Conservation (phyloP, 2,113 vertebrate species). For the Strigops habroptila region DNA sequence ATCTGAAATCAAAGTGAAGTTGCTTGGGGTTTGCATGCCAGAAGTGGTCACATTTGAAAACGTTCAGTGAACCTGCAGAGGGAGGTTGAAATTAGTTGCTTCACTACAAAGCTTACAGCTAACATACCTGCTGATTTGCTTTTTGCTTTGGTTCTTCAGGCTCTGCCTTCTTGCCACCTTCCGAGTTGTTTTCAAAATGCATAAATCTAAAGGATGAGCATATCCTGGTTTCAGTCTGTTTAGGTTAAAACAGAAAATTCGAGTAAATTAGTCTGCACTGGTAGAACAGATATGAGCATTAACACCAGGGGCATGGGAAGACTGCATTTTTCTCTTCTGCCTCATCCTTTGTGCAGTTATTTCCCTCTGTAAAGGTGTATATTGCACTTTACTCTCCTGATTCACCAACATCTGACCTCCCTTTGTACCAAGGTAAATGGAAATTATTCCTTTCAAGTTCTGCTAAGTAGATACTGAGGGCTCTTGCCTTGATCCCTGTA, state of each 20-base stretch:
- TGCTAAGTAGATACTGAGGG: neutral
- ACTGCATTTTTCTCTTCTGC: neutral
- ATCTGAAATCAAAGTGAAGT: constrained; percentile 82
- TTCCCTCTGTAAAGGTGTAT: neutral
- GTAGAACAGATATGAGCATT: neutral
- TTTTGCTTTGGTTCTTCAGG: constrained; percentile 54
- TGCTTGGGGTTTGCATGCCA: constrained; percentile 79
- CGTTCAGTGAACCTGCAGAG: constrained; percentile 82
- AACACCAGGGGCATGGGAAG: neutral
- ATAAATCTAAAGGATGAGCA: constrained; percentile 46
- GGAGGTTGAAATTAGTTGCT: constrained; percentile 78
- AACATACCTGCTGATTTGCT: constrained; percentile 72
- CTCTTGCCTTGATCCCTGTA: constrained; percentile 16
- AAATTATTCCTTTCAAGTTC: constrained; percentile 14
- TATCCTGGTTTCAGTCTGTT: constrained; percentile 29
- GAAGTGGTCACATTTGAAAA: constrained; percentile 81
- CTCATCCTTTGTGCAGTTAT: neutral
- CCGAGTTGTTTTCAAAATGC: constrained; percentile 39
- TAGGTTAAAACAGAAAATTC: neutral
- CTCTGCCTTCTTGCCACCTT: constrained; percentile 61
- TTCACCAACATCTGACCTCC: constrained; percentile 20
- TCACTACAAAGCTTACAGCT: constrained; percentile 64
- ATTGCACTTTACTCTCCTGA: neutral
- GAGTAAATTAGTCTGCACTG: neutral
- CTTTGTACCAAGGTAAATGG: constrained; percentile 22